Evolutionary conservation across 2,888 invertebrate genomes (phyloP).

Genomic region (Elmis aenea): DNA sequence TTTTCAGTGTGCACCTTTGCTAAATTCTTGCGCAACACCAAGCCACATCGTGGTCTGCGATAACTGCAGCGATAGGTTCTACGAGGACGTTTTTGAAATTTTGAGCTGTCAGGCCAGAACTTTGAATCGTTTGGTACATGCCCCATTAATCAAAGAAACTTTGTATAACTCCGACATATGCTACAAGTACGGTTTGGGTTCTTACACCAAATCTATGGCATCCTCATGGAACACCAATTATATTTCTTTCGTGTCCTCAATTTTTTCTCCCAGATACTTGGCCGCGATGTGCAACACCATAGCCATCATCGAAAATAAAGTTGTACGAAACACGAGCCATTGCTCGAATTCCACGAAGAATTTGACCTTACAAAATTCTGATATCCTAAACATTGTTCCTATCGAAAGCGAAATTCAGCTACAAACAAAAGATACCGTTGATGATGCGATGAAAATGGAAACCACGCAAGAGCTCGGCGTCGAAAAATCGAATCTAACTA

Average conservation of each 20-base stretch:
- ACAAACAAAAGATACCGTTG: not conserved
- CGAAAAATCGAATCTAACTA: not conserved
- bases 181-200: slow-evolving; percentile 58
- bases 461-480: not conserved
- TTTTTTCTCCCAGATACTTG: slow-evolving; percentile 64
- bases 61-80: slow-evolving; percentile 67
- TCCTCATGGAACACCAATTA: slow-evolving; percentile 29
- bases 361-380: slow-evolving; percentile 8
- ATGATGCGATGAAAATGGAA: not conserved
- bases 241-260: slow-evolving; percentile 56
- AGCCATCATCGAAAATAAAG: slow-evolving; percentile 62
- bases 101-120: slow-evolving; percentile 65
- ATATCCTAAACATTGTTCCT: slow-evolving; percentile 4
- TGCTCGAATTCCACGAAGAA: slow-evolving; percentile 32
- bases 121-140: slow-evolving; percentile 56
- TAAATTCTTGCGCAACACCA: slow-evolving; percentile 61
- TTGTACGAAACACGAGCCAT: slow-evolving; percentile 58
- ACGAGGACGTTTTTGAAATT: slow-evolving; percentile 66
- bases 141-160: slow-evolving; percentile 57
- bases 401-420: not conserved
- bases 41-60: slow-evolving; percentile 69
- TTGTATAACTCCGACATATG: slow-evolving; percentile 59
- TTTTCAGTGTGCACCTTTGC: slow-evolving; percentile 27
- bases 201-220: slow-evolving; percentile 37
- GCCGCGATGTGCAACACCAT: slow-evolving; percentile 75